Conservation (phyloP, 2,113 vertebrate species). For the Gambusia holbrooki region DNA sequence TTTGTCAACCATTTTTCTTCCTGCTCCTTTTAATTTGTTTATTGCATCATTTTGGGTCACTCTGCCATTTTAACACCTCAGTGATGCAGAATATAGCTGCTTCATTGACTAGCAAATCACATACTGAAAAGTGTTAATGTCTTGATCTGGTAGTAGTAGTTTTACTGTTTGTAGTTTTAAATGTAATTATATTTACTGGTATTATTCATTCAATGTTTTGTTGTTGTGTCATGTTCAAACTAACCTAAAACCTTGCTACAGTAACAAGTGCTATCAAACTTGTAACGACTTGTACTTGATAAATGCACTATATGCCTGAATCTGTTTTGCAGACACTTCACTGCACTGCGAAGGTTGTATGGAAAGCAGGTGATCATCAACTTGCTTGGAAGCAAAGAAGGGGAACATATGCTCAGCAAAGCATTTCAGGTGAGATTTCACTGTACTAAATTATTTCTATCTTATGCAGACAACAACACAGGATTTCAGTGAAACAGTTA, state of each 20-base stretch:
- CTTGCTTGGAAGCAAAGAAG: slow-evolving; percentile 96
- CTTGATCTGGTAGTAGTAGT: neutral
- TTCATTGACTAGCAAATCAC: neutral
- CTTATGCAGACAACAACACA: neutral
- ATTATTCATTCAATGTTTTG: too few relatives aligned
- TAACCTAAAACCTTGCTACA: too few relatives aligned
- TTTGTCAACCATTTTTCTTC: neutral
- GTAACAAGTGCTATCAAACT: neutral
- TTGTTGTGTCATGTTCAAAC: neutral
- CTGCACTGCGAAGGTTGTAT: slow-evolving; percentile 90
- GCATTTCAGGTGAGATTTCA: slow-evolving; percentile 89
- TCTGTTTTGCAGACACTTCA: slow-evolving; percentile 88
- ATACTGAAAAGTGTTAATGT: neutral
- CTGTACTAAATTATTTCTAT: neutral
- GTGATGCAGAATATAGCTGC: neutral
- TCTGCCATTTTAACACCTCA: neutral
- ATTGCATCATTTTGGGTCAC: neutral
- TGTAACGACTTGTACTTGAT: neutral
- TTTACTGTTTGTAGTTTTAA: neutral
- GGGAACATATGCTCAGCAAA: slow-evolving; percentile 98
- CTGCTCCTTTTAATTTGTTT: neutral
- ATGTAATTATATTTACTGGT: neutral
- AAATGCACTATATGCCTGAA: neutral
- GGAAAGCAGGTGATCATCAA: slow-evolving; percentile 97
- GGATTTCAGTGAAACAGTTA: neutral